Evolutionary conservation across 2,113 vertebrate species (phyloP).

Genomic region (Glareola pratincola): DNA sequence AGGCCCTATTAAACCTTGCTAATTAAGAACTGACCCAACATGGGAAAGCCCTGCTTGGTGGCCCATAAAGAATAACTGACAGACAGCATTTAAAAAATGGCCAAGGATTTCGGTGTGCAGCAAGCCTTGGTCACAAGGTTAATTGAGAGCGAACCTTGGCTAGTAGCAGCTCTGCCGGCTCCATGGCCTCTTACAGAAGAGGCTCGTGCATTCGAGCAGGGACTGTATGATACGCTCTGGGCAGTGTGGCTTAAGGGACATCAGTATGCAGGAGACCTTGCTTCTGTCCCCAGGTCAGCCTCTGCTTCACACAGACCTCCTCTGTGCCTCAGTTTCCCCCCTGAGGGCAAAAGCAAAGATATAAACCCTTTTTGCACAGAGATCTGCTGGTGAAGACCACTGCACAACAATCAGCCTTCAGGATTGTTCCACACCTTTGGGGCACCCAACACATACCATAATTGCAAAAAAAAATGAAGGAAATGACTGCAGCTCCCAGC

Average conservation of each 20-base stretch:
- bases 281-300: not conserved
- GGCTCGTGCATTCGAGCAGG: not conserved
- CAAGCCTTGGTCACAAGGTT: not conserved
- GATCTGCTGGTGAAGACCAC: not conserved
- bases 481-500: not conserved
- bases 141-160: not conserved
- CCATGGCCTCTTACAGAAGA: not conserved
- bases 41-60: not conserved
- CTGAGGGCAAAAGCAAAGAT: not conserved
- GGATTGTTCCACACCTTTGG: not conserved
- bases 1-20: not conserved
- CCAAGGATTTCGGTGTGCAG: not conserved
- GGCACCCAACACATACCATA: not conserved
- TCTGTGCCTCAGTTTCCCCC: not conserved
- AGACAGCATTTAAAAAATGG: not conserved
- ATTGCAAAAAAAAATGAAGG: not conserved
- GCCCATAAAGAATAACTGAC: not conserved
- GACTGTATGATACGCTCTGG: not conserved
- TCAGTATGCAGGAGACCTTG: not conserved
- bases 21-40: not conserved
- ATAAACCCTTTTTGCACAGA: not conserved
- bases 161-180: not conserved
- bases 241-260: not conserved
- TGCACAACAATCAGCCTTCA: not conserved
- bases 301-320: not conserved